phyloP scores from a whole-genome alignment of 2,113 vertebrate species.

The Motacilla tschutschensis region DNA sequence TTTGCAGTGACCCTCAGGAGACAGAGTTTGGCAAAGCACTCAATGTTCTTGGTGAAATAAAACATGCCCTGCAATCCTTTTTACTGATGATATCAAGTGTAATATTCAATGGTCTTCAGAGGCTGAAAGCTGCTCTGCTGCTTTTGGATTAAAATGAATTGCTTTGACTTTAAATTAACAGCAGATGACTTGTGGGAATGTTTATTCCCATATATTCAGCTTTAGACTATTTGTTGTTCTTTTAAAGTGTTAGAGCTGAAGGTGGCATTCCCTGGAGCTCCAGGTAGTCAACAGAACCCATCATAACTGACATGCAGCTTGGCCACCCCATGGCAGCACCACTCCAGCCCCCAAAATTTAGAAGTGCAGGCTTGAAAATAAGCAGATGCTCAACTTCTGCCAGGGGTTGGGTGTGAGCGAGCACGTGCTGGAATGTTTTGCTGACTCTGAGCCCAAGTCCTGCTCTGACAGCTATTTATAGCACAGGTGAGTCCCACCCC shows the following conservation, averaged over 20 bases:
- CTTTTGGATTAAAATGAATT: conserved; percentile 53
- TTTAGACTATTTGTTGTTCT: not conserved
- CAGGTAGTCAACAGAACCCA: not conserved
- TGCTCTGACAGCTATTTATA: not conserved
- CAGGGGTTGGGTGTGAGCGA: not conserved
- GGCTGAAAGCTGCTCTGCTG: conserved; percentile 33
- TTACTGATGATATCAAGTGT: conserved; percentile 25
- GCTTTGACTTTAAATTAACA: conserved; percentile 49
- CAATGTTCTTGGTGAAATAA: conserved; percentile 44
- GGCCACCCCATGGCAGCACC: not conserved
- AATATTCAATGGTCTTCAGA: conserved; percentile 36
- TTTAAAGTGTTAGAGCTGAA: not conserved
- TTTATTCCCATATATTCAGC: conserved; percentile 22
- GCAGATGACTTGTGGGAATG: conserved; percentile 32
- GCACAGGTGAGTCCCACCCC: not conserved
- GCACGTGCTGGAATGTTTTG: not conserved
- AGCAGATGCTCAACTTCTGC: not conserved
- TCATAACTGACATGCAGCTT: accelerated
- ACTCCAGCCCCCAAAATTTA: not conserved
- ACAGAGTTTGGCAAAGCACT: conserved; percentile 29
- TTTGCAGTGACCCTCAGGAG: conserved; percentile 44
- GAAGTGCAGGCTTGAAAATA: not conserved
- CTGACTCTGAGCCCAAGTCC: not conserved
- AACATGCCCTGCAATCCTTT: conserved; percentile 15
- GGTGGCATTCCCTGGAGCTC: not conserved